phyloP scores from a whole-genome alignment of 1,140 invertebrate genomes.

The Centruroides vittatus region DNA sequence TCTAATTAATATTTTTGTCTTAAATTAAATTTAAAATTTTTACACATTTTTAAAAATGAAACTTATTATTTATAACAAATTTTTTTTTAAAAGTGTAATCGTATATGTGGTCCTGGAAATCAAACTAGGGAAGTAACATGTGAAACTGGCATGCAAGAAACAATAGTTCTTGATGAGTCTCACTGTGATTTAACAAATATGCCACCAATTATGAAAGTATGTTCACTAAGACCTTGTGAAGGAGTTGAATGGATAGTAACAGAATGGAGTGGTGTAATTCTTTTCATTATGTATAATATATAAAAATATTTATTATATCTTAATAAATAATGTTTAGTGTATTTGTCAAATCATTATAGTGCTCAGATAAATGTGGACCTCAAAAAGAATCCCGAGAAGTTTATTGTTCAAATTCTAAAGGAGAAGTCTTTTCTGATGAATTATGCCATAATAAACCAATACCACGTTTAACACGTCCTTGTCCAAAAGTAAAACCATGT shows the following conservation, averaged over 20 bases:
- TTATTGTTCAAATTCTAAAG: slow-evolving; percentile 53
- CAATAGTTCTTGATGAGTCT: slow-evolving; percentile 51
- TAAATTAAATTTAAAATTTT: too few species aligned
- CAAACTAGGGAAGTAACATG: slow-evolving; percentile 44
- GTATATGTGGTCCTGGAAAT: slow-evolving; percentile 65
- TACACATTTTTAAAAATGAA: too few species aligned
- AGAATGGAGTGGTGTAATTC: slow-evolving; percentile 72
- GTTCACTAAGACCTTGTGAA: slow-evolving; percentile 66
- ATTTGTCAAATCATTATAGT: slow-evolving; percentile 28
- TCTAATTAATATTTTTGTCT: too few species aligned
- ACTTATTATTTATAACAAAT: too few species aligned
- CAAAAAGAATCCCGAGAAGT: slow-evolving; percentile 54
- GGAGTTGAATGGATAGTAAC: slow-evolving; percentile 81
- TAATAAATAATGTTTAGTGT: neutral
- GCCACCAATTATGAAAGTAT: slow-evolving; percentile 49
- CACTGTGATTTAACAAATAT: slow-evolving; percentile 46
- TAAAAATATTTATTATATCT: neutral
- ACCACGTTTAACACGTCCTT: slow-evolving; percentile 43
- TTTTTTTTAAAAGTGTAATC: slow-evolving; percentile 50
- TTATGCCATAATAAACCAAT: slow-evolving; percentile 44
- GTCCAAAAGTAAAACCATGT: slow-evolving; percentile 40
- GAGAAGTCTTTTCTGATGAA: slow-evolving; percentile 49
- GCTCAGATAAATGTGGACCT: slow-evolving; percentile 53
- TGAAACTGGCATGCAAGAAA: slow-evolving; percentile 45
- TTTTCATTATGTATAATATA: neutral